Percentiles rank a stretch among this genome's conserved stretches.
Evolutionary conservation across 2,113 vertebrate genomes (phyloP).

Genomic region (Dinomys branickii): DNA sequence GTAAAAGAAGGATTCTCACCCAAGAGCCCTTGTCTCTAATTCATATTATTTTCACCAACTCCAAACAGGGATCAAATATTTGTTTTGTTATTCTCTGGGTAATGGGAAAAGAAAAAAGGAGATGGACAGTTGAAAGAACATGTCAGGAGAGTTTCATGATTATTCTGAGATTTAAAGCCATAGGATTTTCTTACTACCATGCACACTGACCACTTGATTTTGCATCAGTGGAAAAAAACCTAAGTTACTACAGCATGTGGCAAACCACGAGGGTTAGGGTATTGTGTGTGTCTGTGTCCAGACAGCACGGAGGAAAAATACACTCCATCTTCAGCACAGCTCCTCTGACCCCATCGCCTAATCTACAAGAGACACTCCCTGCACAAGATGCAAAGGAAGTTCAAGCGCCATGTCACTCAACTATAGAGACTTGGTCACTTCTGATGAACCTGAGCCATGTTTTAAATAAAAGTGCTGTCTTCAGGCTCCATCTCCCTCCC

Average conservation of each 20-base stretch:
- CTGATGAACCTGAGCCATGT: neutral
- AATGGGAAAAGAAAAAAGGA: neutral
- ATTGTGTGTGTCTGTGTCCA: neutral
- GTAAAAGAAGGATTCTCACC: neutral
- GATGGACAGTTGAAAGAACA: neutral
- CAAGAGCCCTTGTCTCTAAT: neutral
- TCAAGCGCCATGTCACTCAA: neutral
- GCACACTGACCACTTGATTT: neutral
- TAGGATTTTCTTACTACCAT: neutral
- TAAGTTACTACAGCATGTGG: neutral
- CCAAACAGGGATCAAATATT: neutral
- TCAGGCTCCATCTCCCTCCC: neutral
- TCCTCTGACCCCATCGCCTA: neutral
- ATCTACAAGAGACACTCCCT: neutral
- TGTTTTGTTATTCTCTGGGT: neutral
- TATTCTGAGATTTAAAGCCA: neutral
- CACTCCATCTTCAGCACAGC: neutral
- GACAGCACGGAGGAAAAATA: neutral
- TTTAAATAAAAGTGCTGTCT: neutral
- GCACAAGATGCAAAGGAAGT: neutral
- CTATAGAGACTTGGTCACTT: neutral
- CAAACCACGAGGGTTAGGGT: accelerated
- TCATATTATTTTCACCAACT: neutral
- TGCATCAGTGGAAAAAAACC: neutral
- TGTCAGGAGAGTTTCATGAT: neutral